Percentiles rank a stretch among this genome's conserved stretches.
phyloP scores from a whole-genome alignment of 2,113 vertebrate genomes.

The Phodopus roborovskii region DNA sequence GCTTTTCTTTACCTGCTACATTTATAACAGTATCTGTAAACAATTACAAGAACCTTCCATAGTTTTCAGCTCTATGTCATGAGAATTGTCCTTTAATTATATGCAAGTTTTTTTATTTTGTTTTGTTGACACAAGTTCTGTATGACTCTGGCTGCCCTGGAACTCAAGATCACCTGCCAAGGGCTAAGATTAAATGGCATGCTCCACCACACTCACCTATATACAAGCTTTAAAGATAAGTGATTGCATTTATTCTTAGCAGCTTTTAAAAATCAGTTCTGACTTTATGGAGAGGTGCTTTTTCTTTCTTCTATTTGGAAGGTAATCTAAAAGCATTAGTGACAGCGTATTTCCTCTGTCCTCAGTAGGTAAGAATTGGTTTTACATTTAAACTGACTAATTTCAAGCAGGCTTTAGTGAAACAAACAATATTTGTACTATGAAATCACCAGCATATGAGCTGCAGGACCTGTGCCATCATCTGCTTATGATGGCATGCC shows the following conservation, averaged over 20 bases:
- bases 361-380: not conserved
- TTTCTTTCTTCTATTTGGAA: not conserved
- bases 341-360: slow-evolving; percentile 29
- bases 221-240: not conserved
- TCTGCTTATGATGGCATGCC: slow-evolving; percentile 20
- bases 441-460: slow-evolving; percentile 48
- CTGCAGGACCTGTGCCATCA: slow-evolving; percentile 5
- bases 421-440: slow-evolving; percentile 66
- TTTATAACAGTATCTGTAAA: not conserved
- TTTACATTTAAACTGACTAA: slow-evolving; percentile 63
- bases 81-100: slow-evolving; percentile 10
- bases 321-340: slow-evolving; percentile 38
- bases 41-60: not conserved
- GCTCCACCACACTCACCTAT: not conserved
- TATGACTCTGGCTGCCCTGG: not conserved
- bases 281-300: not conserved
- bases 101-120: not conserved
- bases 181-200: not conserved
- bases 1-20: slow-evolving; percentile 1
- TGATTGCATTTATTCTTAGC: slow-evolving; percentile 43
- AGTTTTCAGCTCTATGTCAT: not conserved
- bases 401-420: slow-evolving; percentile 68
- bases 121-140: not conserved
- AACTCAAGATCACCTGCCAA: not conserved
- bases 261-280: not conserved